Evolutionary conservation across 2,113 vertebrate species (phyloP).

Genomic region (Tricholaema leucomelas): DNA sequence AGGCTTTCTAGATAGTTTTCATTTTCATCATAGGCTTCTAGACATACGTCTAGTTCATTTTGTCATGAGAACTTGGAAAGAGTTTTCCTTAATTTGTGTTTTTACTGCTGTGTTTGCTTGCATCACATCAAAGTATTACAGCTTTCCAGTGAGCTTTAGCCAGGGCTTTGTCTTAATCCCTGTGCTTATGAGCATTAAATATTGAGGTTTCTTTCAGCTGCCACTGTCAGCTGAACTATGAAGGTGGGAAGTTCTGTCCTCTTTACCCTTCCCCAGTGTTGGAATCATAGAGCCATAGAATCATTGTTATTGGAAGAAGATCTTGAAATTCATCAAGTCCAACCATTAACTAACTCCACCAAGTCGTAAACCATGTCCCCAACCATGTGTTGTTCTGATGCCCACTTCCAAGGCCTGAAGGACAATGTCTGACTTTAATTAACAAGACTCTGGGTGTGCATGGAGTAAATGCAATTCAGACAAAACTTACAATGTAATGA

Average conservation of each 20-base stretch:
- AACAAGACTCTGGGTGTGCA: neutral
- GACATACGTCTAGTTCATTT: neutral
- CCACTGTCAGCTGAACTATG: neutral
- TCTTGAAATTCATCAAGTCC: too few relatives aligned
- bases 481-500: constrained; percentile 19
- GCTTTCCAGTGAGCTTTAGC: neutral
- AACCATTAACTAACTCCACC: too few relatives aligned
- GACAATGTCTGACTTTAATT: neutral
- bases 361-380: too few relatives aligned
- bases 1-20: neutral
- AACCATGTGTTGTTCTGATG: neutral
- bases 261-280: neutral
- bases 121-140: neutral
- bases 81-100: neutral
- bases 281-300: too few relatives aligned
- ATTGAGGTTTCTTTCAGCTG: neutral
- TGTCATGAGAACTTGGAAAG: neutral
- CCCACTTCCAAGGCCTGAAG: neutral
- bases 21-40: neutral
- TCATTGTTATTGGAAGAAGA: too few relatives aligned
- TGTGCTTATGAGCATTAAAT: neutral
- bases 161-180: neutral
- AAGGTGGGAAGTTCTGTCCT: neutral
- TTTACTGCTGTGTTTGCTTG: neutral
- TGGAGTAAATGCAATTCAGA: neutral